Percentiles rank a stretch among this genome's conserved stretches.
Conservation (phyloP, 1,140 invertebrate genomes). For the Heliothis subflexa region DNA sequence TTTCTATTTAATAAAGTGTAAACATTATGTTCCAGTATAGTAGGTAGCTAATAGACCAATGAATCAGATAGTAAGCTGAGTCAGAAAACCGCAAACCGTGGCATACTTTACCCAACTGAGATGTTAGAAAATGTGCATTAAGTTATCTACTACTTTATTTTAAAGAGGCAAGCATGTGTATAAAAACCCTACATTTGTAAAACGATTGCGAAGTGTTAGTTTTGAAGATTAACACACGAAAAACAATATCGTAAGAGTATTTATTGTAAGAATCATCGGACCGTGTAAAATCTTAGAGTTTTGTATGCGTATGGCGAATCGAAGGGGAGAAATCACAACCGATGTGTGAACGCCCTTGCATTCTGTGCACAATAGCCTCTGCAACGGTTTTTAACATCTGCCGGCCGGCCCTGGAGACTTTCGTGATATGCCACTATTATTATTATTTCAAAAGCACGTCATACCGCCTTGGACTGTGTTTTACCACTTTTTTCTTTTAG, state of each 20-base stretch:
- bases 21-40: neutral
- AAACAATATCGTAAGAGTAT: neutral
- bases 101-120: conserved; percentile 19
- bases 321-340: conserved; percentile 72
- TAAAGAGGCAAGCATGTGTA: too few species aligned
- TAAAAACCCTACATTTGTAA: too few species aligned
- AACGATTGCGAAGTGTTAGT: too few species aligned
- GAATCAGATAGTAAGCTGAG: conserved; percentile 29
- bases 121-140: conserved; percentile 1
- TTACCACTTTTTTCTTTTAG: conserved; percentile 42
- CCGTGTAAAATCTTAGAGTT: conserved; percentile 27
- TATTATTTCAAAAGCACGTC: conserved; percentile 54
- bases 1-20: neutral
- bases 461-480: conserved; percentile 36
- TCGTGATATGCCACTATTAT: conserved; percentile 55
- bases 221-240: too few species aligned
- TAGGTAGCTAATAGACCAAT: neutral
- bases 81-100: conserved; percentile 41
- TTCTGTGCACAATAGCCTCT: conserved; percentile 72
- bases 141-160: neutral
- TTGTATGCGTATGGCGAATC: conserved; percentile 44
- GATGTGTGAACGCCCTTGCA: conserved; percentile 64
- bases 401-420: conserved; percentile 49
- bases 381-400: conserved; percentile 85
- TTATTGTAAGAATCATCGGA: conserved; percentile 9